phyloP scores from a whole-genome alignment of 2,797 vertebrate genomes.

The Tauraco hartlaubi region DNA sequence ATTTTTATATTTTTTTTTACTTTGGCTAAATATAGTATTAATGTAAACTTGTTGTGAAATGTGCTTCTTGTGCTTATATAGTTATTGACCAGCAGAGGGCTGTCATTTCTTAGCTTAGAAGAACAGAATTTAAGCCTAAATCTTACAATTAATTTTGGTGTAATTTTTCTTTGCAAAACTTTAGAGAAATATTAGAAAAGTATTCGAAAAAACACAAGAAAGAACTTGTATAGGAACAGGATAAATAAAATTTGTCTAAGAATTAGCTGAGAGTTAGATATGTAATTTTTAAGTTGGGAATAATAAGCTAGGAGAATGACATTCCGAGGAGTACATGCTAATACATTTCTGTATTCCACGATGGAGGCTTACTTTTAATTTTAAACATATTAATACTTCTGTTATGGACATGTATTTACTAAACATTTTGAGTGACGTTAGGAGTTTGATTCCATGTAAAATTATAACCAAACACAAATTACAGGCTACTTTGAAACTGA shows the following conservation, averaged over 20 bases:
- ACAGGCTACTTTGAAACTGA: neutral
- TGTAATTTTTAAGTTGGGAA: neutral
- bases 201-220: neutral
- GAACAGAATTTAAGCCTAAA: neutral
- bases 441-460: neutral
- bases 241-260: neutral
- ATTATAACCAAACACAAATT: neutral
- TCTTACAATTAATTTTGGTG: neutral
- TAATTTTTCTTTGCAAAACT: neutral
- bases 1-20: neutral
- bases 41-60: neutral
- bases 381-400: neutral
- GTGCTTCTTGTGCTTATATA: neutral
- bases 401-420: neutral
- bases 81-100: slow-evolving; percentile 25
- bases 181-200: neutral
- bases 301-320: neutral
- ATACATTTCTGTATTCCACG: neutral
- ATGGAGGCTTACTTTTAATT: neutral
- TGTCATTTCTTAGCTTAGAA: slow-evolving; percentile 6
- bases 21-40: neutral
- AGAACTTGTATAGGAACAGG: neutral
- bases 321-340: neutral
- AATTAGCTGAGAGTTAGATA: neutral
- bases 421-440: neutral